Evolutionary conservation across 2,797 vertebrate species (phyloP), one percentile per base, ranked within the genome.

Genomic region (Phataginus tetradactyla): DNA sequence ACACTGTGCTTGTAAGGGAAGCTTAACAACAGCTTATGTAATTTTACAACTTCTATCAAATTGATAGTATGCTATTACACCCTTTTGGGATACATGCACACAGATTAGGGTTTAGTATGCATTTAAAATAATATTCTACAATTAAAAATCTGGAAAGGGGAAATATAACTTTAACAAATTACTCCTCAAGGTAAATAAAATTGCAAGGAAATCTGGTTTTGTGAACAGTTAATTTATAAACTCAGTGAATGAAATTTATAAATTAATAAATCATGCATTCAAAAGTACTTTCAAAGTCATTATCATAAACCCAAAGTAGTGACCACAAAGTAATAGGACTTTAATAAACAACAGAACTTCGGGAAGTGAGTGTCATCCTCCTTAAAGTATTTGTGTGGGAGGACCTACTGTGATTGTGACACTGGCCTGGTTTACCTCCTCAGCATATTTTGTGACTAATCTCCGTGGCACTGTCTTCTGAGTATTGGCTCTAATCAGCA

Each of bases 171-270:
- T 92, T 68, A 74, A 34, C 53, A 92, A 61, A 74, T 66, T 92
- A 55, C 32, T 95, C 53, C 42, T 81, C 5, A 21, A 27, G 18
- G 71, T 68, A 68, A 90, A 95, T 95, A 68, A 80, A 90, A 75
- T 61, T 32, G 18, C 12, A 51, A 86, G 8, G 42, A 80, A 92
- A 63, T 86, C 37, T 63, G 39, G 5, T 66, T 49, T 51, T 20
- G 1, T 55, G 20, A 75, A n/a, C 6, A 69, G 51, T 92, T 80
- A 49, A 74, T 57, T 80, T 53, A 55, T 80, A 45, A 10, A 39
- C 61, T 86, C 21, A 45, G 32, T 63, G 61, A 80, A 53, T 86
- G 9, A 11, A 45, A 45, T 45, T 45, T 45, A 45, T 45, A 45
- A 45, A 45, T 45, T 45, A 11, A 45, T 45, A 45, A 45, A 45